These are phyloP conservation scores for Gambusia affinis DNA, from an alignment of 2,113 vertebrate genomes.

Conservation along the genomic window DNA sequence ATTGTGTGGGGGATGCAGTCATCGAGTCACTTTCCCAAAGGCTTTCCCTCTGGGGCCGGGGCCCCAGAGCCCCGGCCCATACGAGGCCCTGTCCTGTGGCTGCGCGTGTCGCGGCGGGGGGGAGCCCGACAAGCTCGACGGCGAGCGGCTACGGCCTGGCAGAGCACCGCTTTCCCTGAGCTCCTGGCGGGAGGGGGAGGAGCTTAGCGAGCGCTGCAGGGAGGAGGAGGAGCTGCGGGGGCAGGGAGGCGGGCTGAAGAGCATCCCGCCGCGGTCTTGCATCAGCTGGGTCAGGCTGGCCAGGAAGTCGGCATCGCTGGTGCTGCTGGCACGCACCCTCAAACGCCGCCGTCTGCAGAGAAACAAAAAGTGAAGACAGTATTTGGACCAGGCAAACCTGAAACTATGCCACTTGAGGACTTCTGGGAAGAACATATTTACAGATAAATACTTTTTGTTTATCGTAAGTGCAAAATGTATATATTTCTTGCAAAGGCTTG, in stretches of 20 bases:
- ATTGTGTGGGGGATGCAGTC: slow-evolving; percentile 60
- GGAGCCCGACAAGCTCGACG: slow-evolving; percentile 90
- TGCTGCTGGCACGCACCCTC: slow-evolving; percentile 93
- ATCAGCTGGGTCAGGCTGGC: slow-evolving; percentile 95
- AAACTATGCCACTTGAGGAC: no score
- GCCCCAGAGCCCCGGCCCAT: slow-evolving; percentile 77
- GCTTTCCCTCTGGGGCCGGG: slow-evolving; percentile 77
- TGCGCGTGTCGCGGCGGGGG: slow-evolving; percentile 88
- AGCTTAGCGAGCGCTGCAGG: slow-evolving; percentile 93
- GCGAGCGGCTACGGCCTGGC: slow-evolving; percentile 90
- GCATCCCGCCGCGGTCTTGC: slow-evolving; percentile 88
- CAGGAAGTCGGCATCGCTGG: slow-evolving; percentile 93
- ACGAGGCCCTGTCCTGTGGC: slow-evolving; percentile 83
- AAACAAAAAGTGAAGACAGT: background rate
- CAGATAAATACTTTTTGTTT: no score
- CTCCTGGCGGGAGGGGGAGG: slow-evolving; percentile 91
- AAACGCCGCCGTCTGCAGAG: slow-evolving; percentile 84
- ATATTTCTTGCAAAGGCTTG: no score
- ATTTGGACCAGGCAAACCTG: no score
- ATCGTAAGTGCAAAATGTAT: no score
- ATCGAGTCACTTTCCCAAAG: slow-evolving; percentile 90
- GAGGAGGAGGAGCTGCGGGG: slow-evolving; percentile 88
- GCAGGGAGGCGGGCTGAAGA: slow-evolving; percentile 88
- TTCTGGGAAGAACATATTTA: no score
- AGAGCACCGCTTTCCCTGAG: slow-evolving; percentile 77